Base-by-base conservation (phyloP, 2,113 vertebrate genomes). In the Leiothrix lutea region DNA sequence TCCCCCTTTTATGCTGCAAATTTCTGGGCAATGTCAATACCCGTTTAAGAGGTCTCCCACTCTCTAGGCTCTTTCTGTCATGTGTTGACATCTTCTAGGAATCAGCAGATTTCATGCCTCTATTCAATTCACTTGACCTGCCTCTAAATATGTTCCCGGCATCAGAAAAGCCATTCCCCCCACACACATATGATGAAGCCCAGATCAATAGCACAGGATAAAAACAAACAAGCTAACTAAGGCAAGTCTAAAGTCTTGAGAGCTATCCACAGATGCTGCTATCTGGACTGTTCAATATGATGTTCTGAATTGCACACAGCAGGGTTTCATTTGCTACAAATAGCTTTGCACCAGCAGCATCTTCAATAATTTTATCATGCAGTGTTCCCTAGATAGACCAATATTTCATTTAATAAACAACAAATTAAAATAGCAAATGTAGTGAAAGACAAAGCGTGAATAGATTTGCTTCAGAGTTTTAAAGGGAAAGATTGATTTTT, bases 271-370 rank as follows among this genome's bases (percentile, higher is more conserved):
- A 96, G 75, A 97, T 80, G 79, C 95, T 96, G 86, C 96, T 93
- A 80, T 96, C 94, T 14, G 82, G 92, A 87, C 92, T 91, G 93
- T 95, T 97, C 96, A 96, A 97, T 97, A 96, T 95, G 93, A 97
- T 94, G 86, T 88, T 96, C 90, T 95, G 95, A 97, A 96, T 97
- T 96, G 94, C 93, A 92, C 96, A 95, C 97, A 97, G 97, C 95
- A 97, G 96, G 96, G 95, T 97, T 97, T 97, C 96, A 97, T 97
- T 97, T 97, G 95, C 96, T 96, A 95, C 97, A 97, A 97, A 97
- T 97, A 96, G 97, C 95, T 97, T 95, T 96, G 96, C 95, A 96
- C 95, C 90, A 92, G 86, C 84, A 96, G 92, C 90, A 86, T 94
- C 95, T 97, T 97, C 95, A 94, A 93, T 97, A 97, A 97, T 97